Conservation (phyloP, 2,113 vertebrate species). For the Hippoglossus stenolepis region DNA sequence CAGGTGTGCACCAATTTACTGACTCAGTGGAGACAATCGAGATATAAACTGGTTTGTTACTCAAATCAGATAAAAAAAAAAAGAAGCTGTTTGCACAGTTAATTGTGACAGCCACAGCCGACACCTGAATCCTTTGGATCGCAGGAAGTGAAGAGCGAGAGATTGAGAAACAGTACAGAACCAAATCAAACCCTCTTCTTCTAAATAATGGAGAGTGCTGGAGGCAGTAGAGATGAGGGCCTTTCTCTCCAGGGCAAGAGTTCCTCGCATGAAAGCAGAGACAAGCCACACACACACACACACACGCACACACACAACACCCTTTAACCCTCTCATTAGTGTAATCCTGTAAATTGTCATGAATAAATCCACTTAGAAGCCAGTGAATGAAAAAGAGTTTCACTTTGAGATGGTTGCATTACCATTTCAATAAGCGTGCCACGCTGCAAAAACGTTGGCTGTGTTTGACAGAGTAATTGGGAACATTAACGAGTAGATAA, state of each 20-base stretch:
- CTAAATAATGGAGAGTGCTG: conserved; percentile 67
- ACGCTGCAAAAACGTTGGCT: conserved; percentile 62
- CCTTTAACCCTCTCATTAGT: conserved; percentile 83
- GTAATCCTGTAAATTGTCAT: conserved; percentile 82
- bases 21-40: background rate
- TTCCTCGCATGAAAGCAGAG: conserved; percentile 63
- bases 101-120: conserved; percentile 19
- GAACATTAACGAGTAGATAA: conserved; percentile 79
- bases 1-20: conserved; percentile 22
- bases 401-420: conserved; percentile 77
- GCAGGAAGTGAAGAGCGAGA: conserved; percentile 45
- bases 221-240: conserved; percentile 53
- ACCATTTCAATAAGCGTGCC: conserved; percentile 80
- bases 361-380: conserved; percentile 83
- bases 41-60: conserved; percentile 16
- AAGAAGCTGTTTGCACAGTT: background rate
- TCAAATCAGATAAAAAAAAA: conserved; percentile 28
- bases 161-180: conserved; percentile 49
- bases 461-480: conserved; percentile 81
- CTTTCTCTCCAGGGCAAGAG: conserved; percentile 64
- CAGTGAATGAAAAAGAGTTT: conserved; percentile 78
- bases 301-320: conserved; percentile 27
- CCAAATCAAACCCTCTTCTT: conserved; percentile 70
- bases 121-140: conserved; percentile 51
- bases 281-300: conserved; percentile 51